These are phyloP conservation scores for Galbula dea DNA, from an alignment of 2,113 vertebrate species.

Conservation along the genomic window DNA sequence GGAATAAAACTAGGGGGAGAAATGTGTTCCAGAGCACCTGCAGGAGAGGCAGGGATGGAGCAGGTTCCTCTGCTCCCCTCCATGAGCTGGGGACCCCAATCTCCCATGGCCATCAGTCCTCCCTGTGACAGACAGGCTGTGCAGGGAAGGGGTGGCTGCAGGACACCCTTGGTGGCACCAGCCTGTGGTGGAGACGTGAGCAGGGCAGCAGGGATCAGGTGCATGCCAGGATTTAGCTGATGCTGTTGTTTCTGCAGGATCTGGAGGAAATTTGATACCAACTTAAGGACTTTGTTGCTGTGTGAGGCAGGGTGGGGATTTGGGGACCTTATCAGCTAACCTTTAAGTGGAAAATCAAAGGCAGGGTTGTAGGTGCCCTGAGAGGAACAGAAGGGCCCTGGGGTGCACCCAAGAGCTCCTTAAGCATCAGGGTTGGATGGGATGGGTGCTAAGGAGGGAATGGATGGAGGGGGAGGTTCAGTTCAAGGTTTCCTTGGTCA, in stretches of 20 bases:
- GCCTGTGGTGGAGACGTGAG: accelerated
- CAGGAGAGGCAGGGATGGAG: neutral
- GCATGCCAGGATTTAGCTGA: neutral
- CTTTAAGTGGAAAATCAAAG: neutral
- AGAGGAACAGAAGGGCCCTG: neutral
- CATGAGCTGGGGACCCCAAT: neutral
- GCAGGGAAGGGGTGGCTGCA: neutral
- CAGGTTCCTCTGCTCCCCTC: neutral
- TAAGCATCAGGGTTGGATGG: neutral
- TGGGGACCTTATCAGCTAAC: neutral
- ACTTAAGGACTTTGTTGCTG: neutral
- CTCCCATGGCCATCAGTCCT: neutral
- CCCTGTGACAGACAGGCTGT: neutral
- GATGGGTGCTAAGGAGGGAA: neutral
- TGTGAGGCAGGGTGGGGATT: neutral
- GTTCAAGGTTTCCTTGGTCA: neutral
- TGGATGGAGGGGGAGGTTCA: neutral
- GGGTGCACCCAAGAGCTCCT: neutral
- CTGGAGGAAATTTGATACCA: neutral
- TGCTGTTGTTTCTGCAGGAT: neutral
- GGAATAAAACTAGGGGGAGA: neutral
- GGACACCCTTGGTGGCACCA: accelerated
- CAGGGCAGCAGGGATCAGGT: neutral
- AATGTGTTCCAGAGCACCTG: neutral
- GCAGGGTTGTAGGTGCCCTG: accelerated